Percentiles rank a stretch among this genome's conserved stretches.
phyloP scores from a whole-genome alignment of 2,113 vertebrate genomes.

The Halichoerus grypus region DNA sequence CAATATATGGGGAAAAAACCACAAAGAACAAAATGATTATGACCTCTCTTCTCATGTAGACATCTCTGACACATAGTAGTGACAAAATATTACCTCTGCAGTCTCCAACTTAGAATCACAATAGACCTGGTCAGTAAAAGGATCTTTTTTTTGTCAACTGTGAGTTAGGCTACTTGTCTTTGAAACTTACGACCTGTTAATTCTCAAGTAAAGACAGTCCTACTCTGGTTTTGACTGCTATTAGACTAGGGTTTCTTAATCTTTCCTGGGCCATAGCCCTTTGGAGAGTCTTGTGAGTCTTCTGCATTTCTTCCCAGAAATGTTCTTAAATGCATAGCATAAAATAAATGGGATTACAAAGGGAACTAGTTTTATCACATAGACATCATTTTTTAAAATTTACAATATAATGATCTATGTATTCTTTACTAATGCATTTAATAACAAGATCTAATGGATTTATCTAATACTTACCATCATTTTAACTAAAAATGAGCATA shows the following conservation, averaged over 20 bases:
- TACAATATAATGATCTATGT: background rate
- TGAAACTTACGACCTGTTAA: slow-evolving; percentile 52
- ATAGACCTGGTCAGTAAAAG: background rate
- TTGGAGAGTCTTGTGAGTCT: background rate
- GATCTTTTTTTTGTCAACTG: background rate
- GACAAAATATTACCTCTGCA: background rate
- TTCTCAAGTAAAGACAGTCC: slow-evolving; percentile 36
- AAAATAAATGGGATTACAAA: slow-evolving; percentile 19
- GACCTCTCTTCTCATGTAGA: slow-evolving; percentile 7
- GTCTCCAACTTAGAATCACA: background rate
- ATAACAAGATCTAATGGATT: background rate
- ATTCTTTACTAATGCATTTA: slow-evolving; percentile 15
- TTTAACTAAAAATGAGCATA: background rate
- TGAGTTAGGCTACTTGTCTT: slow-evolving; percentile 38
- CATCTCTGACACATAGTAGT: slow-evolving; percentile 20
- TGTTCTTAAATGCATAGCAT: slow-evolving; percentile 24
- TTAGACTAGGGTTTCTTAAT: background rate
- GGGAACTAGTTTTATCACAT: slow-evolving; percentile 1
- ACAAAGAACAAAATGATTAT: background rate
- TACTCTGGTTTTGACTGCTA: background rate
- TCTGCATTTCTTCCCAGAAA: slow-evolving; percentile 20
- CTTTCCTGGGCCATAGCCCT: background rate
- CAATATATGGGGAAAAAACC: background rate
- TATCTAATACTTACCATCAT: background rate
- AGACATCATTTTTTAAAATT: background rate